phyloP scores from a whole-genome alignment of 2,888 invertebrate genomes.

The Agrochola macilenta region DNA sequence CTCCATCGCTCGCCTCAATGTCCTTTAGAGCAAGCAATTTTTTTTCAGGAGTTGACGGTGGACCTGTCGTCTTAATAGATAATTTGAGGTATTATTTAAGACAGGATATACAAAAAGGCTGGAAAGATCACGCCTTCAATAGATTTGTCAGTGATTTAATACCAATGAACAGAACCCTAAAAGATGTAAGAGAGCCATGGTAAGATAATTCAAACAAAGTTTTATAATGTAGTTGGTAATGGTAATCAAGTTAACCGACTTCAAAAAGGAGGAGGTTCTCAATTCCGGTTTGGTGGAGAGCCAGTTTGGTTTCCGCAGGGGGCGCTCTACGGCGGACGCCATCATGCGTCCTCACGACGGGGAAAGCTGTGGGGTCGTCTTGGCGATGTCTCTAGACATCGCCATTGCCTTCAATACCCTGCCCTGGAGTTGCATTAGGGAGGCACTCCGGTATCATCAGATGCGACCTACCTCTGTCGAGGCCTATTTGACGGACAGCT shows the following conservation, averaged over 20 bases:
- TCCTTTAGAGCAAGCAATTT: neutral
- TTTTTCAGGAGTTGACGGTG: conserved; percentile 89
- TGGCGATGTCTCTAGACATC: too few relatives aligned
- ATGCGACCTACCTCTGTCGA: too few relatives aligned
- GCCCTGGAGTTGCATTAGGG: too few relatives aligned
- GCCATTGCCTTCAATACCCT: too few relatives aligned
- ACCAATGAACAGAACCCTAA: conserved; percentile 96
- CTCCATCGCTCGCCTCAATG: neutral
- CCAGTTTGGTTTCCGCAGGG: too few relatives aligned
- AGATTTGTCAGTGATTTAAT: conserved; percentile 99
- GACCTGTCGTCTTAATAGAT: conserved; percentile 94
- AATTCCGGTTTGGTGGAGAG: too few relatives aligned
- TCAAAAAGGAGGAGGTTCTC: too few relatives aligned
- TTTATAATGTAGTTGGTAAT: neutral
- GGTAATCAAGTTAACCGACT: neutral
- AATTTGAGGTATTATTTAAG: conserved; percentile 94
- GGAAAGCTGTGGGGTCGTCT: too few relatives aligned
- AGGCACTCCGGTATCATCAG: too few relatives aligned
- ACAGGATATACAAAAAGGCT: conserved; percentile 97
- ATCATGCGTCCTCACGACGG: too few relatives aligned
- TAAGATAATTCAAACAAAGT: conserved; percentile 83
- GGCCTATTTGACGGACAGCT: too few relatives aligned
- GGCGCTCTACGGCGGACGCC: too few relatives aligned
- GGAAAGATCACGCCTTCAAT: conserved; percentile 99
- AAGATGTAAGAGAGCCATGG: conserved; percentile 97